Evolutionary conservation across 2,888 invertebrate genomes (phyloP), one percentile per base, ranked within the genome.

Genomic region (Corbicula japonica): DNA sequence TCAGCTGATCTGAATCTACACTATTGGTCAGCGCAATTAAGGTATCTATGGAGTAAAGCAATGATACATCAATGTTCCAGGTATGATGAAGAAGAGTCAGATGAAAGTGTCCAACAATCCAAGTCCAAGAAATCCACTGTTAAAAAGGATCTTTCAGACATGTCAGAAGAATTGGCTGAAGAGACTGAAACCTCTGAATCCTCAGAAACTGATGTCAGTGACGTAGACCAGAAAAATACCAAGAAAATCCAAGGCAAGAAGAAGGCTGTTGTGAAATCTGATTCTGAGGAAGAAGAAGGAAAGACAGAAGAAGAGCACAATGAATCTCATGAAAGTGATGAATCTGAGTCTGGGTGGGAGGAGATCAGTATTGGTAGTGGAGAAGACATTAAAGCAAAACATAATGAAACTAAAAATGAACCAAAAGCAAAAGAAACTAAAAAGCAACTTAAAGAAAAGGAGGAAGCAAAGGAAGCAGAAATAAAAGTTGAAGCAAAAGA

Each of bases 231-330:
- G 12, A 58, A 60, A 60, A 48, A 63, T 41, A 52, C 18, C 26
- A 72, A 75, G 46, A 66, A 58, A 38, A 63, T n/a, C 23, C 60
- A 34, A 21, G 63, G 56, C 63, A 84, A 72, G 65, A 83, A 76
- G 63, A 84, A 77, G 65, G 76, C 70, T 44, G 70, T 82, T 21
- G 77, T 79, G 30, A 28, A 63, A 21, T 79, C 82, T 18, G 78
- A 80, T 6, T 74, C 83, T 4, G 77, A 75, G 6, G 61, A 69
- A 44, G 56, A 76, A 56, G 66, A 83, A 72, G 68, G 73, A 26
- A 38, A 74, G 44, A 56, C 56, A 46, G 80, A 81, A 48, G 44
- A 81, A 32, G 60, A 77, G 30, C 74, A 61, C 44, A 69, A 74
- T 58, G 79, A 70, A 46, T 60, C 50, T 18, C 70, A 61, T 21